A percentile compares a stretch with the other conserved stretches of the same genome.
phyloP scores from a whole-genome alignment of 2,113 vertebrate genomes.

The Oxyura jamaicensis region DNA sequence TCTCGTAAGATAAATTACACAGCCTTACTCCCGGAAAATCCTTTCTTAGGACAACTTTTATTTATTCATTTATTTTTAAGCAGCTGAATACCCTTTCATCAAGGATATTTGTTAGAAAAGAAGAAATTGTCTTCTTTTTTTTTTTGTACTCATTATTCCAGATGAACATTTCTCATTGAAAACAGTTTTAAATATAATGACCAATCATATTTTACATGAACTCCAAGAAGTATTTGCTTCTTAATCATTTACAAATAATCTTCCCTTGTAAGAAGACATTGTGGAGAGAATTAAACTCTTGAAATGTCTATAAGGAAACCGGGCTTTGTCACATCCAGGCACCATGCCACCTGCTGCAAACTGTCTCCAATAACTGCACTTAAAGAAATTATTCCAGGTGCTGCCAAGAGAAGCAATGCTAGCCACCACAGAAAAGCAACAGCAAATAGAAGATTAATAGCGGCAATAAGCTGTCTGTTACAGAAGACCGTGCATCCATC shows the following conservation, averaged over 20 bases:
- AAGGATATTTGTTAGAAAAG: not conserved
- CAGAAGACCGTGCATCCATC: not conserved
- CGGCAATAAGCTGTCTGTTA: not conserved
- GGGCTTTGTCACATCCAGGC: conserved; percentile 7
- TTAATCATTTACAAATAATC: not conserved
- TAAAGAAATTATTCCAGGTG: conserved; percentile 35
- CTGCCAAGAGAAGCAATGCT: conserved; percentile 40
- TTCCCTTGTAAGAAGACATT: not conserved
- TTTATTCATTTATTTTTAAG: not conserved
- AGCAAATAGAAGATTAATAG: conserved; percentile 11
- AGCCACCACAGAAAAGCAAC: not conserved
- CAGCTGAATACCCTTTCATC: not conserved
- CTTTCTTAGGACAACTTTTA: not conserved
- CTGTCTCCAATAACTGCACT: not conserved
- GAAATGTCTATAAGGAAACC: not conserved
- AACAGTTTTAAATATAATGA: not conserved
- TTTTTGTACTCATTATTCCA: not conserved
- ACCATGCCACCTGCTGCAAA: conserved; percentile 20
- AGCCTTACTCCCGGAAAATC: not conserved
- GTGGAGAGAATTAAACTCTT: not conserved
- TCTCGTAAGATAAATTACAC: not conserved
- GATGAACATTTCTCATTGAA: not conserved
- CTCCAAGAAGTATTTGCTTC: not conserved
- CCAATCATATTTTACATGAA: not conserved
- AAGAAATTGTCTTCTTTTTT: not conserved